Conservation (phyloP, 64 coral and sea anemone species). For the Catalaphyllia jardinei region DNA sequence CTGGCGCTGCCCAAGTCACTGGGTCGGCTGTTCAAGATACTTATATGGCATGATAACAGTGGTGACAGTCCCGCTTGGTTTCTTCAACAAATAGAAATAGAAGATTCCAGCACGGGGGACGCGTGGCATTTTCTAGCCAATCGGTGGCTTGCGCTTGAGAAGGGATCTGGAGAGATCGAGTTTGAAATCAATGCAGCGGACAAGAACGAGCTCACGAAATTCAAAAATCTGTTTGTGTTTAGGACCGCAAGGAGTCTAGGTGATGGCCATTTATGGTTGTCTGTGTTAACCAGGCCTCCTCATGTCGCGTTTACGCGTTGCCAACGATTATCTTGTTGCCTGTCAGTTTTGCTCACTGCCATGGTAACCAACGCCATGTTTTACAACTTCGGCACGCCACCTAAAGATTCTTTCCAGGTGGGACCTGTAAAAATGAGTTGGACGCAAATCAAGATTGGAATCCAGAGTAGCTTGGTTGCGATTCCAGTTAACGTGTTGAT, state of each 20-base stretch:
- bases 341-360: conserved; percentile 73
- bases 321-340: conserved; percentile 81
- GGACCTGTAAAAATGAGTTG: conserved; percentile 84
- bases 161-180: conserved; percentile 23
- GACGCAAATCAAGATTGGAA: conserved; percentile 91
- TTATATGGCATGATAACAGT: conserved; percentile 66
- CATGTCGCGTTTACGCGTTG: conserved; percentile 83
- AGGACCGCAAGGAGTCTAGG: conserved; percentile 54
- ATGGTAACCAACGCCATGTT: conserved; percentile 96
- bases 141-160: conserved; percentile 38
- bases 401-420: conserved; percentile 72
- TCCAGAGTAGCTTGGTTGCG: conserved; percentile 81
- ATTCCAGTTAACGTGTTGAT: conserved; percentile 81
- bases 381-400: conserved; percentile 69
- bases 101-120: conserved; percentile 21
- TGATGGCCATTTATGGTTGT: conserved; percentile 65
- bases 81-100: conserved; percentile 48
- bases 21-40: conserved; percentile 52
- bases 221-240: conserved; percentile 61
- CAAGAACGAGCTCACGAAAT: conserved; percentile 55
- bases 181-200: conserved; percentile 43
- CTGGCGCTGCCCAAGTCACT: conserved; percentile 22
- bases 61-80: conserved; percentile 61
- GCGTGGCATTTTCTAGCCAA: conserved; percentile 55
- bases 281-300: conserved; percentile 78